Conservation (phyloP, 1,140 invertebrate genomes). For the Babylonia areolata region DNA sequence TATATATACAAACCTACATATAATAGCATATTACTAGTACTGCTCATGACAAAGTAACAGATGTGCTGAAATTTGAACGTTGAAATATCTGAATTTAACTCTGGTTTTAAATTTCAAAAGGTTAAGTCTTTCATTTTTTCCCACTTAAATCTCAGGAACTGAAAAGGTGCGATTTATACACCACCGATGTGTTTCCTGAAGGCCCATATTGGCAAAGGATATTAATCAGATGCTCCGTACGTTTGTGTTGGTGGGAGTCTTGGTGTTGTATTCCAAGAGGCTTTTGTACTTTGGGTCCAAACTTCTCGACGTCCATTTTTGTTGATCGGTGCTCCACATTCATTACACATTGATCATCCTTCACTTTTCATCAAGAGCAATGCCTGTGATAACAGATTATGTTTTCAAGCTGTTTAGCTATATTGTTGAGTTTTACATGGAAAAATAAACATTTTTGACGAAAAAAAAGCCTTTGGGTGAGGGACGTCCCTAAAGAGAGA, state of each 20-base stretch:
- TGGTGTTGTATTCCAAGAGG: not conserved
- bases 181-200: not conserved
- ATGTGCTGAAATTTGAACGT: no score
- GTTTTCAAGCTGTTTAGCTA: not conserved
- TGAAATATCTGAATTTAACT: no score
- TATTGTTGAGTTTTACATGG: conserved; percentile 1
- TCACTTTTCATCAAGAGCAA: conserved; percentile 1
- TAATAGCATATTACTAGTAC: no score
- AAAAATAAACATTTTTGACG: not conserved
- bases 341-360: conserved; percentile 12
- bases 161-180: not conserved
- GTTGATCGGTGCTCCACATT: conserved; percentile 25
- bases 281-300: conserved; percentile 1
- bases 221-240: not conserved
- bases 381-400: conserved; percentile 19
- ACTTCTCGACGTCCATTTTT: conserved; percentile 4
- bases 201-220: not conserved
- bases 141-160: no score
- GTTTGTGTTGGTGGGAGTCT: not conserved
- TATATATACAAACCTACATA: no score
- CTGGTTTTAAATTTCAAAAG: no score
- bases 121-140: no score
- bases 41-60: no score
- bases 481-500: no score
- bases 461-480: not conserved